phyloP scores from a whole-genome alignment of 2,797 vertebrate species.

The Synaphobranchus kaupii region DNA sequence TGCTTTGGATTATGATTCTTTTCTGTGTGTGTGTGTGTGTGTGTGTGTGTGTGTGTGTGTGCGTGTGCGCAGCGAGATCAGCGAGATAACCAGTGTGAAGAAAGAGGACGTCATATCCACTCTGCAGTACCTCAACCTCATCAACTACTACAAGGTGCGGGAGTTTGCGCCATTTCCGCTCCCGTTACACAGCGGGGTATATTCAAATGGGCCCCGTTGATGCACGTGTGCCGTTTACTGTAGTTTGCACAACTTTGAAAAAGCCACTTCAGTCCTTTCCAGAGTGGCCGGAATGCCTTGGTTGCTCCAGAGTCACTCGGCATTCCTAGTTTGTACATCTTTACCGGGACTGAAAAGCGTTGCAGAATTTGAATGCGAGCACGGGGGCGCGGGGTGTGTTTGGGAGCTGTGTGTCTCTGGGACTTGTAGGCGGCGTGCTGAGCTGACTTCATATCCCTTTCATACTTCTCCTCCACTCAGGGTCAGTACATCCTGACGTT shows the following conservation, averaged over 20 bases:
- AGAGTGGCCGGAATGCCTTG: neutral
- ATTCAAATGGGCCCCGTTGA: neutral
- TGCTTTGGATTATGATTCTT: no score
- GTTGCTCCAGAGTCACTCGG: neutral
- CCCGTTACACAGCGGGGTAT: neutral
- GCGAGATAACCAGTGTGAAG: constrained; percentile 91
- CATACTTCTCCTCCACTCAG: constrained; percentile 53
- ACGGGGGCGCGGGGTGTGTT: neutral
- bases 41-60: neutral
- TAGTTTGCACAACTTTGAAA: neutral
- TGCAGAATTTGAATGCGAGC: neutral
- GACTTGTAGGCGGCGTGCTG: neutral
- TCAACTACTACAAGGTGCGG: constrained; percentile 92
- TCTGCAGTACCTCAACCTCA: constrained; percentile 89
- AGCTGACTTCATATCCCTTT: neutral
- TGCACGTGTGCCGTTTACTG: neutral
- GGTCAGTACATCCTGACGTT: constrained; percentile 93
- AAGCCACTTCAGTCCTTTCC: neutral
- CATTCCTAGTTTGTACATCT: neutral
- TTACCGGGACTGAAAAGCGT: neutral
- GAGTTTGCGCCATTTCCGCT: neutral
- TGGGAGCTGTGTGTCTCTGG: neutral
- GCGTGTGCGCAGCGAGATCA: constrained; percentile 80
- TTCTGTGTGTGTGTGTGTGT: neutral
- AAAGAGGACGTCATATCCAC: constrained; percentile 95